Base-by-base conservation (phyloP, 2,113 vertebrate genomes). In the Pao palembangensis region DNA sequence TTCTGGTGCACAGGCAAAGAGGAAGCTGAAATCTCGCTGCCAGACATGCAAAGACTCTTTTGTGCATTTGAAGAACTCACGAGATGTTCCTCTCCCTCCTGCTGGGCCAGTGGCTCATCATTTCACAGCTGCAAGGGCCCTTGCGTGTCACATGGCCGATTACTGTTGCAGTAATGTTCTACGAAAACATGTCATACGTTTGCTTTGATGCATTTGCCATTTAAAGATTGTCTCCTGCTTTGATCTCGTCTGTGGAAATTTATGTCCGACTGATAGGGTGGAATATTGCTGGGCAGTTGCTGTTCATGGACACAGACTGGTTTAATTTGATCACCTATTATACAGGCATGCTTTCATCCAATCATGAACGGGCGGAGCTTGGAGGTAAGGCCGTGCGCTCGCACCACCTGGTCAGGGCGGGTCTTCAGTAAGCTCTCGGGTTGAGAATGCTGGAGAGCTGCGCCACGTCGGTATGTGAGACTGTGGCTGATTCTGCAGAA, bases 41-140 rank as follows among this genome's bases (percentile, higher is more conserved):
- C 90, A 93, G 92, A 93, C 89, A 93, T 91, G 90, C 91, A 90
- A 38, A 34, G 43, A 49, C 42, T 16, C 25, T 28, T 80, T 86
- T 77, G 82, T 78, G 76, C 88, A 12, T 38, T 11, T 38, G 34
- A 38, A 31, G 28, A 31, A 31, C 28, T 31, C 28, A 31, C 8
- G 28, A 31, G 8, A 7, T 31, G 28, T 31, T 5, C 28, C 28
- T 8, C 6, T 31, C 28, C 28, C 28, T 31, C 5, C 28, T 31
- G 28, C 28, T 31, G 8, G 6, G 28, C 28, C 28, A 31, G 28
- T 31, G 5, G 28, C 28, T 6, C 6, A 31, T 31, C 5, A 5
- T 31, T 31, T 31, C 8, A 31, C 28, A 31, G 28, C 28, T 31
- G 28, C 28, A 23, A 1, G 28, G 28, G 28, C 5, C 28, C 28